Evolutionary conservation across 2,113 vertebrate genomes (phyloP), one percentile per base, ranked within the genome.

Genomic region (Rhea pennata): DNA sequence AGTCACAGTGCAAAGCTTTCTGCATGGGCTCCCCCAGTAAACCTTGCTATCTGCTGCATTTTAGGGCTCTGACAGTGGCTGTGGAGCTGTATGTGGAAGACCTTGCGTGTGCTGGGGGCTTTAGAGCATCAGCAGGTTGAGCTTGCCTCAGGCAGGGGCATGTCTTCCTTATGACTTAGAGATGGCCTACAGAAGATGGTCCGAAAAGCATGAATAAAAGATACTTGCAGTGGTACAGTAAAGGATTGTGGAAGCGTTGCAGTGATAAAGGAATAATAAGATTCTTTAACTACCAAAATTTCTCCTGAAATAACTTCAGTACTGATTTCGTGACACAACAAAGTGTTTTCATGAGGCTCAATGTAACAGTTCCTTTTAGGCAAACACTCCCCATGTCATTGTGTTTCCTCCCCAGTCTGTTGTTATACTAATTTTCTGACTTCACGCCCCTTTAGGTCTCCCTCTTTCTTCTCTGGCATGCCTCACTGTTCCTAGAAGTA

Each of bases 401-500:
- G 12, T 9, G 27, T 26, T 67, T 33, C 12, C 6, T 61, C 33
- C 10, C 2, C 44, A 46, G 17, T 10, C 20, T 6, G 0, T 6
- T 7, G 0, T 1, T 15, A 0, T 1, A 3, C 10, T 4, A 0
- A 0, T 27, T 33, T 6, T n/a, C 14, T 7, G 4, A 0, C 15
- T 14, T 7, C 10, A 3, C 13, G 23, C 31, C 22, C 21, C 3
- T 31, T 27, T 20, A 2, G 14, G 4, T 33, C 5, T 56, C 26
- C 27, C 31, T 27, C 8, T 0, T 31, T 27, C 12, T 2, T 54
- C 7, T 39, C 6, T 5, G 29, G 14, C 1, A 0, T 17, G 15
- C 12, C 8, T 46, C 2, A 1, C 17, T 17, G 12, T 9, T 36
- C 4, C 2, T 29, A 10, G 27, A 33, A 21, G 15, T 4, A 8